These are phyloP conservation scores for Cancer borealis DNA, from an alignment of 2,888 invertebrate species.

Conservation along the genomic window DNA sequence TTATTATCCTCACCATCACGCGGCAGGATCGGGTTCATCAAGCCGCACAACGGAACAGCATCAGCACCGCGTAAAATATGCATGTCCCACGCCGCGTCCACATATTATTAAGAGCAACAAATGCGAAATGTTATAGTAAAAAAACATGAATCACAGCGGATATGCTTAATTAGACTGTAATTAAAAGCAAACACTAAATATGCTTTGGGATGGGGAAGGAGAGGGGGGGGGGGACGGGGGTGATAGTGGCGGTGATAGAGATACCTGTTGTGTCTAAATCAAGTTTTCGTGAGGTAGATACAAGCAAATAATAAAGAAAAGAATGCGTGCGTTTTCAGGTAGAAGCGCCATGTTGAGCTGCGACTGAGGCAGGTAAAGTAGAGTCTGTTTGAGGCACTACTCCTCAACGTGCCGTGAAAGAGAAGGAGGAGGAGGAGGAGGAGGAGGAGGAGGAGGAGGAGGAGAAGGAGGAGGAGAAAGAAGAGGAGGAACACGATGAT, in stretches of 20 bases:
- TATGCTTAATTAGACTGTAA: conserved; percentile 11
- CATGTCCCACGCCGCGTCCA: neutral
- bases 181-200: conserved; percentile 10
- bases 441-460: neutral
- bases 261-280: neutral
- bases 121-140: conserved; percentile 17
- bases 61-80: neutral
- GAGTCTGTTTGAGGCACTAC: neutral
- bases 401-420: neutral
- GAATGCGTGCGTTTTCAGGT: neutral
- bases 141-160: conserved; percentile 20
- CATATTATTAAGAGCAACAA: conserved; percentile 20
- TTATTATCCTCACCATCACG: neutral
- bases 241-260: neutral
- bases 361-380: neutral
- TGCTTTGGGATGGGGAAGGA: neutral
- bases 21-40: neutral
- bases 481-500: conserved; percentile 27
- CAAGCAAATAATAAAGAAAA: neutral
- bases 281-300: neutral
- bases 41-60: conserved; percentile 10
- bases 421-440: neutral
- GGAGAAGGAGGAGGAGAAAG: conserved; percentile 31
- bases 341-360: neutral
- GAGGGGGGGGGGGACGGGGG: neutral